Conservation (phyloP, 2,888 invertebrate genomes). For the Oscheius myriophilus region DNA sequence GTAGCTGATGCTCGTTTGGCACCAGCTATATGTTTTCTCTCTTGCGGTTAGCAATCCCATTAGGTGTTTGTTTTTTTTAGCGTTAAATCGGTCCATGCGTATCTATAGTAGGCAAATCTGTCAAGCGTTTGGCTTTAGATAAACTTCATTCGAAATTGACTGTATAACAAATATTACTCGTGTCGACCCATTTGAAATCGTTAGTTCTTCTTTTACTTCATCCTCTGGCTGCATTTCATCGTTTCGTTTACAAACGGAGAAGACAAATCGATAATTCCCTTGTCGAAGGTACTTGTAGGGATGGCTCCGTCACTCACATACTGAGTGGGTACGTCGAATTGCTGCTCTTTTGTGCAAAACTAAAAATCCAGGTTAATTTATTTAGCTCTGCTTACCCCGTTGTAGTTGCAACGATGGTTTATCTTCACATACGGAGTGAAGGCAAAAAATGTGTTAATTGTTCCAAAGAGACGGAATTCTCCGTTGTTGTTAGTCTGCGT, state of each 20-base stretch:
- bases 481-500: slow-evolving; percentile 19
- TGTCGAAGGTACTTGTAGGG: slow-evolving; percentile 13
- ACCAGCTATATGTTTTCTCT: too few species aligned
- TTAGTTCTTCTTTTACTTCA: neutral
- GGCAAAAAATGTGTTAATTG: slow-evolving; percentile 7
- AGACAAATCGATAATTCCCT: slow-evolving; percentile 10
- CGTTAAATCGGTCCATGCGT: too few species aligned
- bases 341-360: slow-evolving; percentile 8
- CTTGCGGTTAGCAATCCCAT: too few species aligned
- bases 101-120: too few species aligned
- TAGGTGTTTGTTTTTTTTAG: too few species aligned
- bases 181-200: too few species aligned
- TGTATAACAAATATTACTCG: too few species aligned
- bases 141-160: too few species aligned
- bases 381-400: slow-evolving; percentile 3
- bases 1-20: too few species aligned
- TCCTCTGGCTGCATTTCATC: neutral
- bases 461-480: slow-evolving; percentile 22
- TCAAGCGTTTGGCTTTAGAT: too few species aligned
- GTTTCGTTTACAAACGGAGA: slow-evolving; percentile 5
- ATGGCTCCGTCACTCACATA: slow-evolving; percentile 10
- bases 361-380: neutral
- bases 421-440: slow-evolving; percentile 16
- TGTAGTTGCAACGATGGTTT: slow-evolving; percentile 13
- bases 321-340: slow-evolving; percentile 13